Conservation (phyloP, 2,113 vertebrate species). For the Cyphomyrus discorhynchus region DNA sequence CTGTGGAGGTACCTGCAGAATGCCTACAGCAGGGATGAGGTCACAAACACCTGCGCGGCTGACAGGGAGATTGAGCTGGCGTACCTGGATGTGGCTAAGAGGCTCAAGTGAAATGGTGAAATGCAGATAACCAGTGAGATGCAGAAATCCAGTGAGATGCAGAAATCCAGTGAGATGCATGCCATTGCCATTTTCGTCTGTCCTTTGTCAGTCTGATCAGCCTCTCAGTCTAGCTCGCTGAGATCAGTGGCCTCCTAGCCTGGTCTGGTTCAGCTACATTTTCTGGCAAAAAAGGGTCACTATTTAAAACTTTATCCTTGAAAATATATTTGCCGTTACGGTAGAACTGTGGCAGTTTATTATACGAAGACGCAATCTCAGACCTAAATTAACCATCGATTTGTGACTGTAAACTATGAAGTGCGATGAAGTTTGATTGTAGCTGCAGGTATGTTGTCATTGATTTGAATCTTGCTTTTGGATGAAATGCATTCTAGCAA, state of each 20-base stretch:
- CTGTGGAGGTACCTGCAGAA: slow-evolving; percentile 89
- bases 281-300: not conserved
- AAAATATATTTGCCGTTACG: not conserved
- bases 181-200: not conserved
- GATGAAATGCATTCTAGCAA: slow-evolving; percentile 1
- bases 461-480: slow-evolving; percentile 2
- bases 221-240: not conserved
- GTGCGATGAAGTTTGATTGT: not conserved
- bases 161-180: too few species aligned
- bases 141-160: not conserved
- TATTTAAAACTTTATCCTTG: not conserved
- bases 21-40: slow-evolving; percentile 79
- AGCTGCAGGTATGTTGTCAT: not conserved
- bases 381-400: not conserved
- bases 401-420: not conserved
- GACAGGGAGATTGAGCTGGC: slow-evolving; percentile 86
- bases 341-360: not conserved
- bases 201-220: not conserved
- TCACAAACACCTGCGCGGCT: slow-evolving; percentile 90
- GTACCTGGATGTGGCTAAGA: slow-evolving; percentile 83
- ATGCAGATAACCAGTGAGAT: not conserved
- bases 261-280: not conserved
- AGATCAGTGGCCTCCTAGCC: not conserved
- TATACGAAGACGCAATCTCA: not conserved
- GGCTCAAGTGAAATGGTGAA: slow-evolving; percentile 63